Base-by-base conservation (phyloP, 2,797 vertebrate genomes). In the Micropoecilia bifurca region DNA sequence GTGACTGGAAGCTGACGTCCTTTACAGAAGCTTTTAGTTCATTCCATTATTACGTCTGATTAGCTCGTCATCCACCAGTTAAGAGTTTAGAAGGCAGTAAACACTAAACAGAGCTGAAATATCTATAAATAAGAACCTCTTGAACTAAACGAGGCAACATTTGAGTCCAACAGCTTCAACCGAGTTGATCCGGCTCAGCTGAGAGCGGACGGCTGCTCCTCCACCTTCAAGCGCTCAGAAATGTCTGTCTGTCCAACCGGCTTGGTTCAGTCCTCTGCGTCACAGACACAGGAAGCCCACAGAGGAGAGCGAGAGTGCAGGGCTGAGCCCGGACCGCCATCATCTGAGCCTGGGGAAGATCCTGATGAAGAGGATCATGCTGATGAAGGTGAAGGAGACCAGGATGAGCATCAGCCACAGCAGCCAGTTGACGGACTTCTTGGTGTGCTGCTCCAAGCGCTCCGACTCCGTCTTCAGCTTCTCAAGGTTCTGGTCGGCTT, bases 391-490 rank as follows among this genome's bases (percentile, higher is more conserved):
- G 88, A 98, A 99, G 77, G 98, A 99, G 76, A 99, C 99, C 0
- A 98, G 85, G 71, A 99, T 96, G 13, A 99, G 94, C 98, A 99
- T 98, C 46, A 98, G 94, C 98, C 98, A 99, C 39, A 99, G 94
- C 9, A 99, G 94, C 98, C 98, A 99, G 96, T 99, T 99, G 85
- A 99, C 97, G 0, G 98, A 98, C 92, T 99, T 99, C 95, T 99
- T 99, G 0, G 98, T 94, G 0, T 99, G 98, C 88, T 99, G 98
- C 80, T 99, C 98, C 80, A 99, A 83, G 0, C 98, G 96, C 81
- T 99, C 98, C 0, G 98, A 99, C 82, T 99, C 98, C 0, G 97
- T 96, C 94, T 98, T 99, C 86, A 99, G 96, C 93, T 99, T 99
- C 93, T 99, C 98, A 0, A 99, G 98, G 95, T 99, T 99, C 89